Evolutionary conservation across 2,888 invertebrate species (phyloP), one percentile per base, ranked within the genome.

Genomic region (Globia sparganii): DNA sequence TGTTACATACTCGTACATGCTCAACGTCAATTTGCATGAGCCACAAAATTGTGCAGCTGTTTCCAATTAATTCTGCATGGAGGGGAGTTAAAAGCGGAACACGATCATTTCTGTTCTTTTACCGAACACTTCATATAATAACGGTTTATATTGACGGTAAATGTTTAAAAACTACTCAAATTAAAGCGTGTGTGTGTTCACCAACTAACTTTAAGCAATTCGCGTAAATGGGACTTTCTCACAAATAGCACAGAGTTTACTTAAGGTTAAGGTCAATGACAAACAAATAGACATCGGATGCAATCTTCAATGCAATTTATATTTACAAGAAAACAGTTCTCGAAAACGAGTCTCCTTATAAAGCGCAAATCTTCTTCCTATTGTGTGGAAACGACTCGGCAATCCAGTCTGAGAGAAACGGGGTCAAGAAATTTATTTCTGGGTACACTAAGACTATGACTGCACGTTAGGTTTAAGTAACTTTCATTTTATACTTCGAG

Each of bases 391-490:
- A 88, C 81, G 58, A 87, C 80, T 83, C 75, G 43, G 77, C 80
- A 78, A 87, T 86, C 80, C 87, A 88, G 87, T 87, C 82, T 82
- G 65, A 76, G 78, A 72, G 83, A 85, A 87, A 87, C 87, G 80
- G 43, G 87, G 87, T 84, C 87, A 86, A 80, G 71, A 83, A 81
- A 86, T 85, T 79, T 87, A 88, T 88, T 85, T 88, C 88, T 87
- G 87, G 87, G 80, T 81, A 80, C 76, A 49, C 74, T 75, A 77
- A 77, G 58, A 72, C 79, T 86, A 75, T 72, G 85, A 69, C 81
- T 77, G 70, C 77, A 77, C 72, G 80, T 68, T 88, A 81, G 78
- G 75, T 75, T 67, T 80, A 72, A 65, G 68, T 72, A 72, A 88
- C 88, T 87, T 87, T 87, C 87, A 87, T 87, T 87, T 88, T 88